These are phyloP conservation scores for Synaphobranchus kaupii DNA, from an alignment of 2,797 vertebrate genomes.

Conservation along the genomic window DNA sequence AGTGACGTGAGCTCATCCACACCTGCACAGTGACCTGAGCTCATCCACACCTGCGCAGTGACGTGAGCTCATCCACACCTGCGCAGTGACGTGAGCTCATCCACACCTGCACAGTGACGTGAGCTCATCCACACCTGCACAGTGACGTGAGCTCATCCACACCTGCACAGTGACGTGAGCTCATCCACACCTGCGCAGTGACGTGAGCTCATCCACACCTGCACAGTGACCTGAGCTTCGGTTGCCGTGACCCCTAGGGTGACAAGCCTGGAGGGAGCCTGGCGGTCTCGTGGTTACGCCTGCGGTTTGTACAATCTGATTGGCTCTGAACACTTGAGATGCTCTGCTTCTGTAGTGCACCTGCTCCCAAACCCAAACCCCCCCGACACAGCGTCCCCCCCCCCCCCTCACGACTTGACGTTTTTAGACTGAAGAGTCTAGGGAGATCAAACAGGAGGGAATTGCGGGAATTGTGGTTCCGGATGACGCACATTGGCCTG, in stretches of 20 bases:
- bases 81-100: background rate
- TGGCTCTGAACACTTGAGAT: background rate
- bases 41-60: background rate
- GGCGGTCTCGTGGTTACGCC: background rate
- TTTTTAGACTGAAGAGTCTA: too few species aligned
- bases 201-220: background rate
- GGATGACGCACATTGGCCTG: too few species aligned
- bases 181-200: background rate
- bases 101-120: background rate
- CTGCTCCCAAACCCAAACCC: background rate
- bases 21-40: background rate
- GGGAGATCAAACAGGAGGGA: too few species aligned
- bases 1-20: background rate
- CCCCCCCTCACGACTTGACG: background rate
- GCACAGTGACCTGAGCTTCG: background rate
- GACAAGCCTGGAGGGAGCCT: too few species aligned
- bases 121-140: background rate
- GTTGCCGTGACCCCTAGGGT: too few species aligned
- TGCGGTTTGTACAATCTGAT: background rate
- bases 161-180: background rate
- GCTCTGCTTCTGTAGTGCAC: background rate
- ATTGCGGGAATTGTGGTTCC: too few species aligned
- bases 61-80: background rate
- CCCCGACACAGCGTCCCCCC: constrained; percentile 56
- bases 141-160: background rate